Base-by-base conservation (phyloP, 1,140 invertebrate species). In the Hylyphantes graminicola region DNA sequence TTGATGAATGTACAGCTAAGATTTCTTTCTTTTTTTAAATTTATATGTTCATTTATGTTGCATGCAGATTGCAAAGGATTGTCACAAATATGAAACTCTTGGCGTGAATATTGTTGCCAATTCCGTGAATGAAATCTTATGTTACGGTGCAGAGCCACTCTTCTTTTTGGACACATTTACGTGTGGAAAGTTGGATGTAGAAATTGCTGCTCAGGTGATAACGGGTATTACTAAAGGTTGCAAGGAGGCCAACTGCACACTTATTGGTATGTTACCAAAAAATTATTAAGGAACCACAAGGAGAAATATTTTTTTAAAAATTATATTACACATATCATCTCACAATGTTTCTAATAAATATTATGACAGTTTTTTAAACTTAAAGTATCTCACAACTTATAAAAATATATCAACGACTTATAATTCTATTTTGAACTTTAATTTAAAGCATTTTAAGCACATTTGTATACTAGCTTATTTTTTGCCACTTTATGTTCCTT, bases 101-200 rank as follows among this genome's bases (percentile, higher is more conserved):
- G 98, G 98, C 0, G 94, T 97, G 87, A 98, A 99, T 91, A 91
- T 99, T 55, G 97, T 99, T 13, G 98, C 97, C 10, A 98, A 98
- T 96, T 97, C 96, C 88, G 97, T 97, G 2, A 99, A 99, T 91
- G 97, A 99, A 90, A 93, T 99, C 68, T 90, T 99, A 17, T 96
- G 95, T 64, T 94, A 97, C 86, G 97, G 97, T 19, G 98, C 97
- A 0, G 95, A 97, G 88, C 97, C 97, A 0, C 91, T 99, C 68
- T 98, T 96, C 78, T 99, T 99, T 89, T 90, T 99, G 0, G 98
- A 99, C 91, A 99, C 99, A 90, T 98, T 97, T 90, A 96, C 98
- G 11, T 96, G 95, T 88, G 96, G 97, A 7, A 92, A 93, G 85
- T 91, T 99, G 64, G 92, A 97, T 87, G 92, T 96, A 9, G 90